Base-by-base conservation (phyloP, 1,140 invertebrate genomes). In the Drosophila baimaii region DNA sequence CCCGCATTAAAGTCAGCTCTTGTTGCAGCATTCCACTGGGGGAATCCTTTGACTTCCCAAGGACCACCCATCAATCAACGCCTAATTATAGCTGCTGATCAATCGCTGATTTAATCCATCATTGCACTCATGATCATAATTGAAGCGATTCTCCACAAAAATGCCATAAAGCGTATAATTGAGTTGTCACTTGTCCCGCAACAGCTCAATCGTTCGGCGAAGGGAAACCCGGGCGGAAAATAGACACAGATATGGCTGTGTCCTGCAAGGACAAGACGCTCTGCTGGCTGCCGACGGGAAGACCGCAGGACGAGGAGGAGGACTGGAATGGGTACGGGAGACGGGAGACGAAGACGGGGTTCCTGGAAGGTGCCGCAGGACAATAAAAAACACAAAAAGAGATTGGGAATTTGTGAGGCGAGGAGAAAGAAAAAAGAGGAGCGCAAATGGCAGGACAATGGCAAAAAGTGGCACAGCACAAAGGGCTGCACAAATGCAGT, bases 401-500 rank as follows among this genome's bases (percentile, higher is more conserved):
- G 39, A 58, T 70, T 69, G 74, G 73, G 49, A 77, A 77, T 73
- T 76, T 76, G 58, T 39, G 63, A 41, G 56, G 44, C 31, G n/a
- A 33, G 33, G 25, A 54, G 44, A 81, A 49, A 63, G 43, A 31
- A 71, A 47, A 70, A 75, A 80, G 39, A 88, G 65, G 66, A 79
- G 77, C 77, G 78, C 72, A 79, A 86, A 79, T 68, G 71, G 59
- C 73, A 73, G 72, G 66, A 89, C 79, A 88, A 88, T 77, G 59
- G 77, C 77, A 83, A 88, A 88, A 88, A 89, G 84, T 88, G 77
- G 84, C 83, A 46, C 39, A 55, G 51, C 72, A 77, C 71, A 75
- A 73, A 70, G 65, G 61, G 35, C 62, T 52, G 77, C 75, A 79
- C 39, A 88, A 86, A 86, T 86, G 79, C 79, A 89, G 71, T 86